These are phyloP conservation scores for Epinotia bilunana DNA, from an alignment of 2,888 invertebrate species.

Conservation along the genomic window DNA sequence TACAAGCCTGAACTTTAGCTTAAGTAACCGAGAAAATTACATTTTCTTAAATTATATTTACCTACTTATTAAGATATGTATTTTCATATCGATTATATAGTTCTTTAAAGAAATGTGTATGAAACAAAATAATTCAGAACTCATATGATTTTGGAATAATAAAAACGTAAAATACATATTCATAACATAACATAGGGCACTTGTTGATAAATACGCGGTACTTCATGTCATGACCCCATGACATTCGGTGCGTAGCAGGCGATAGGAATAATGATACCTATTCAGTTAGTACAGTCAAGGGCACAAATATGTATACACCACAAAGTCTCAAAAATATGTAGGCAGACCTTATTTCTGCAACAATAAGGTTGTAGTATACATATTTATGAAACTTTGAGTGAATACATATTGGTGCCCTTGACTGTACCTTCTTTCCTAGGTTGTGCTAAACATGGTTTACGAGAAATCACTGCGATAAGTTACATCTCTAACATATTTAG, in stretches of 20 bases:
- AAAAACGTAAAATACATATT: background rate
- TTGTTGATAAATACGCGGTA: too few relatives aligned
- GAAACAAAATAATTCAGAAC: background rate
- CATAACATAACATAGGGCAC: background rate
- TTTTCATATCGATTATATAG: too few relatives aligned
- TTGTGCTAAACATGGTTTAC: background rate
- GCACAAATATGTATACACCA: too few relatives aligned
- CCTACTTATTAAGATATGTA: too few relatives aligned
- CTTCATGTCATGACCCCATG: too few relatives aligned
- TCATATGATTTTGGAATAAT: background rate
- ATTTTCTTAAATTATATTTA: background rate
- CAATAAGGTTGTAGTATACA: too few relatives aligned
- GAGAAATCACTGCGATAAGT: slow-evolving; percentile 9
- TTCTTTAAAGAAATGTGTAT: background rate
- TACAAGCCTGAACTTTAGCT: background rate
- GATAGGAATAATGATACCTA: background rate
- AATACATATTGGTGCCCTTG: too few relatives aligned
- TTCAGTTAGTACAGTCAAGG: background rate
- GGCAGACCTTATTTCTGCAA: too few relatives aligned
- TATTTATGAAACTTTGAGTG: too few relatives aligned
- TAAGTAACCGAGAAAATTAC: background rate
- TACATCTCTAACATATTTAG: too few relatives aligned
- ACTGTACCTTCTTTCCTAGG: background rate
- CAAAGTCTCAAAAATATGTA: too few relatives aligned
- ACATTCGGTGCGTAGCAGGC: background rate